Conservation (phyloP, 1,140 invertebrate genomes). For the Drosophila triauraria region DNA sequence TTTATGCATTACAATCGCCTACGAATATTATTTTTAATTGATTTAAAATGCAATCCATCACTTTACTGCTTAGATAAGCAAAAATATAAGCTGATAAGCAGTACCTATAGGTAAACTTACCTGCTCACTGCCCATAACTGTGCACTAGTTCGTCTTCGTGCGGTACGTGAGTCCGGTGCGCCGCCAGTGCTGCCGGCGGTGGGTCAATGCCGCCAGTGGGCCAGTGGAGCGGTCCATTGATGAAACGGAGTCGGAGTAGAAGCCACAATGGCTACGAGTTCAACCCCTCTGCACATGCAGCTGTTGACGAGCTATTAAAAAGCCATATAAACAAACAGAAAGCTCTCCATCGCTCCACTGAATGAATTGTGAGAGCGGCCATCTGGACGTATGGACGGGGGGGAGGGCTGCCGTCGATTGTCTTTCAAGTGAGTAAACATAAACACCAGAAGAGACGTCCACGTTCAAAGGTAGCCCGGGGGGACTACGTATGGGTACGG, state of each 20-base stretch:
- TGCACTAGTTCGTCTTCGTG: constrained; percentile 8
- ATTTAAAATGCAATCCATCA: constrained; percentile 3
- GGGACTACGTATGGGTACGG: constrained; percentile 8
- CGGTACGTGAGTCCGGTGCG: constrained; percentile 32
- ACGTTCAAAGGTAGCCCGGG: constrained; percentile 15
- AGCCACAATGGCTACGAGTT: constrained; percentile 36
- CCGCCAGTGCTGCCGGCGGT: constrained; percentile 9
- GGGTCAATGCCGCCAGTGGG: constrained; percentile 52
- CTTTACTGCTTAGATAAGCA: constrained; percentile 8
- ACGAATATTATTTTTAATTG: not conserved
- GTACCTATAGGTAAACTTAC: constrained; percentile 17
- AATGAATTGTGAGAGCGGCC: constrained; percentile 43
- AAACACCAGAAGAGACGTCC: constrained; percentile 38
- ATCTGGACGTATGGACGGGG: not conserved
- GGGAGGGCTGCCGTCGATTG: constrained; percentile 48
- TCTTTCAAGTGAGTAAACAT: constrained; percentile 65
- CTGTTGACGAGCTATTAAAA: constrained; percentile 75
- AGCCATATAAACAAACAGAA: constrained; percentile 75
- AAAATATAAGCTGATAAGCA: not conserved
- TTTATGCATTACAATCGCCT: too few species aligned
- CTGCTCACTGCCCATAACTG: constrained; percentile 3
- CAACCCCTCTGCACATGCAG: constrained; percentile 58
- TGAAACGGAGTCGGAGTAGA: constrained; percentile 49
- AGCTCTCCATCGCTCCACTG: constrained; percentile 41
- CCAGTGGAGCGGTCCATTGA: constrained; percentile 56